These are phyloP conservation scores for Sardinella longiceps DNA, from an alignment of 2,797 vertebrate genomes.

Conservation along the genomic window DNA sequence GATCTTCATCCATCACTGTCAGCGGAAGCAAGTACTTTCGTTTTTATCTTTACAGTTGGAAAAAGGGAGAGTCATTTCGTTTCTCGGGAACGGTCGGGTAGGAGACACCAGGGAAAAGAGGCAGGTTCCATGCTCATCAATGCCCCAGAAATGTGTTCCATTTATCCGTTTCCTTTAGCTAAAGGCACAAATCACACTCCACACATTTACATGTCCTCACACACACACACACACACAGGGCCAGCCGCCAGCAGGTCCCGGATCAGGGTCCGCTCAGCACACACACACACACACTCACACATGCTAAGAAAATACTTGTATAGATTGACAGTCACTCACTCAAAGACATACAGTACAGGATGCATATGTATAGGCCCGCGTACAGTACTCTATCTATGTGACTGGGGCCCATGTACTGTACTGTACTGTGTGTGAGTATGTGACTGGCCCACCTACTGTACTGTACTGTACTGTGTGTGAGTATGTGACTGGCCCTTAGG, in stretches of 20 bases:
- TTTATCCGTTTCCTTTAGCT: neutral
- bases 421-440: no score
- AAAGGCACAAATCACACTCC: no score
- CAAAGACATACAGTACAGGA: no score
- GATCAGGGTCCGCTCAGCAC: conserved; percentile 3
- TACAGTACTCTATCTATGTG: no score
- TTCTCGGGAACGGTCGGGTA: neutral
- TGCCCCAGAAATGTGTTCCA: conserved; percentile 25
- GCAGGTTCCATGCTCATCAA: conserved; percentile 7
- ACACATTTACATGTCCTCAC: neutral
- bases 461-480: neutral
- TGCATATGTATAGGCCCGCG: no score
- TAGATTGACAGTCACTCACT: neutral
- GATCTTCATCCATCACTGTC: neutral
- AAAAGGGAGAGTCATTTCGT: neutral
- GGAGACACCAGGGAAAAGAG: conserved; percentile 10
- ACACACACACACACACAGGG: neutral
- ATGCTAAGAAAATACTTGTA: neutral
- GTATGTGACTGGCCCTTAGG: neutral
- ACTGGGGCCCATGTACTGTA: no score
- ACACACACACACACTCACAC: conserved; percentile 1
- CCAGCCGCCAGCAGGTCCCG: neutral
- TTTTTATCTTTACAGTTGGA: neutral
- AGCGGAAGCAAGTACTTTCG: neutral
- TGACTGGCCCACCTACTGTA: no score